phyloP scores from a whole-genome alignment of 2,797 vertebrate genomes.

The Aphelocoma californica region DNA sequence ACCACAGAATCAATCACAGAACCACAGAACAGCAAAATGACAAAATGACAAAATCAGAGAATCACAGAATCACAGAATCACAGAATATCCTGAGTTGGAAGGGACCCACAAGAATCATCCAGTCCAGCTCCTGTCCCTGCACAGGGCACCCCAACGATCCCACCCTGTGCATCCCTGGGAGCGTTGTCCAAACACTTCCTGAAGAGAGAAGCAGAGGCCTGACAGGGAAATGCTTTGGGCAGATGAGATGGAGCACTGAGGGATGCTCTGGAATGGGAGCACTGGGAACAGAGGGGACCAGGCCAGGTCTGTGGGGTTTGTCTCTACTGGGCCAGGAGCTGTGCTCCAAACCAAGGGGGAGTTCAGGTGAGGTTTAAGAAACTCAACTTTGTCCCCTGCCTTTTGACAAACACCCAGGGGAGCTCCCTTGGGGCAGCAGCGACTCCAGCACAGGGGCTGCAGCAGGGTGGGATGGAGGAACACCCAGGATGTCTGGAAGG shows the following conservation, averaged over 20 bases:
- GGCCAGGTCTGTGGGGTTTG: neutral
- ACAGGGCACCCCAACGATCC: neutral
- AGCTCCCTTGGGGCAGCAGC: neutral
- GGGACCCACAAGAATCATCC: neutral
- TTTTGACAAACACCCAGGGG: neutral
- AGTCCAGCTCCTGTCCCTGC: neutral
- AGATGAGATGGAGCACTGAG: neutral
- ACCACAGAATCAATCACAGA: rapidly evolving
- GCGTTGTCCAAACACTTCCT: too few relatives aligned
- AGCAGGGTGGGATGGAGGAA: neutral
- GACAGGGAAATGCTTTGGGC: neutral
- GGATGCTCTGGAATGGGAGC: neutral
- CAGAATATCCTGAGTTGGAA: neutral
- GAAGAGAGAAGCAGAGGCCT: neutral
- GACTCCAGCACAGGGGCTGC: neutral
- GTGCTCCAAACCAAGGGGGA: neutral
- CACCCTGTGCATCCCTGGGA: neutral
- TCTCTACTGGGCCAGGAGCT: neutral
- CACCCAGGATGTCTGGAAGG: neutral
- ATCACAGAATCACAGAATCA: rapidly evolving
- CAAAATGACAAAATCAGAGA: rapidly evolving
- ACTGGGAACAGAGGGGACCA: neutral
- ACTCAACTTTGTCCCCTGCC: neutral
- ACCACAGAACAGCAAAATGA: rapidly evolving
- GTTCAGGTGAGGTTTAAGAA: neutral